Evolutionary conservation across 2,888 invertebrate genomes (phyloP), one percentile per base, ranked within the genome.

Genomic region (Tigriopus californicus): DNA sequence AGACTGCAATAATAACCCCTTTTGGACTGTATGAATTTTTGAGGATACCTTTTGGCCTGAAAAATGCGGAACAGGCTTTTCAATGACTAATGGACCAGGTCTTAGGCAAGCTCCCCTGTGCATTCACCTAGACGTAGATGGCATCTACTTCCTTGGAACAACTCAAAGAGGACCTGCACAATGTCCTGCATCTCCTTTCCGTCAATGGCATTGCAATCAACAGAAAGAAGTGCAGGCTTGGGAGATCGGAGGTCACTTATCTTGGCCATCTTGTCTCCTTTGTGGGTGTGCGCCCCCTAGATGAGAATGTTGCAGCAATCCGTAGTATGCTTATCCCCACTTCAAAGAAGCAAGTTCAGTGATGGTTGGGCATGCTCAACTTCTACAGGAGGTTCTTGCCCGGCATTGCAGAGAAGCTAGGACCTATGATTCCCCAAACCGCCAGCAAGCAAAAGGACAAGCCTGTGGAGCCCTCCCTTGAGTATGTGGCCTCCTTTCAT

Each of bases 1-100:
- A 60, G 44, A 60, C 62, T 10, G 51, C 57, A 24, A 48, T 62
- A 52, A 48, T 33, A 1, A 62, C 62, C 18, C 61, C 25, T 1
- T 53, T 54, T 20, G 58, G 61, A 6, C 18, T 13, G 2, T 62
- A 22, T 25, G 12, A 62, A n/a, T 60, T 46, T 22, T 44, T 10
- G 8, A 11, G 42, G 8, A 52, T 62, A 47, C 46, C 42, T 12
- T 62, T 62, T 18, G 47, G 61, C 11, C 22, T 62, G 8, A 42
- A 20, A 13, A 62, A 55, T 22, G 61, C 58, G 3, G 58, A 42
- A 13, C 15, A 24, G 11, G 25, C 60, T n/a, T 60, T 60, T 40
- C 60, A 59, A 20, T 15, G 60, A 44, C 18, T 60, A 13, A 60
- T 60, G 33, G 41, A 60, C 4, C 49, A 15, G 25, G 33, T 33